A percentile compares a stretch with the other conserved stretches of the same genome.
Evolutionary conservation across 2,797 vertebrate genomes (phyloP).

Genomic region (Botia almorhae): DNA sequence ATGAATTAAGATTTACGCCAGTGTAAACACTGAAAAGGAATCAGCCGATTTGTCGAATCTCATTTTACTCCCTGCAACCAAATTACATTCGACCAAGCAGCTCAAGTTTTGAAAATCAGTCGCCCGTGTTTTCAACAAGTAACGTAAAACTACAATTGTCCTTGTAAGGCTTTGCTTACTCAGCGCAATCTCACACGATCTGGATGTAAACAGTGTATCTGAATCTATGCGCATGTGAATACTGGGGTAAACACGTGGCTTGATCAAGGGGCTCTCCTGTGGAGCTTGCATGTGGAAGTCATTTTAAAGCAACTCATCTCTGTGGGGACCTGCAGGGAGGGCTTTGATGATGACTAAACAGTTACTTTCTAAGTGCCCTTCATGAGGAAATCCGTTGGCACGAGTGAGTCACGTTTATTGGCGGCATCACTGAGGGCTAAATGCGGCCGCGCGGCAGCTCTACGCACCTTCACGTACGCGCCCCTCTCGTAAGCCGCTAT

Average conservation of each 20-base stretch:
- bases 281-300: slow-evolving; percentile 41
- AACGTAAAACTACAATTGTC: background rate
- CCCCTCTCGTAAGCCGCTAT: background rate
- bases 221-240: slow-evolving; percentile 21
- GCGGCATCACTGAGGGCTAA: background rate
- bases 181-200: background rate
- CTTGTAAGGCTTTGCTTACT: background rate
- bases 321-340: background rate
- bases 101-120: too few relatives aligned
- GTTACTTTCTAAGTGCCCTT: background rate
- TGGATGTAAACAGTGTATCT: background rate
- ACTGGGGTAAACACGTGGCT: background rate
- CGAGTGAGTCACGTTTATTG: background rate
- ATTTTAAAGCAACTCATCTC: slow-evolving; percentile 35
- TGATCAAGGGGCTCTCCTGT: slow-evolving; percentile 38
- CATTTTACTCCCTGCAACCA: too few relatives aligned
- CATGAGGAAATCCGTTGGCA: slow-evolving; percentile 9
- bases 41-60: background rate
- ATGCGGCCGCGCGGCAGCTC: too few relatives aligned
- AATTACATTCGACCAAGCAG: too few relatives aligned
- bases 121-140: background rate
- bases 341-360: background rate
- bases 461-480: background rate
- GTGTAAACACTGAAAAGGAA: background rate
- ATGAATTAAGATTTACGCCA: background rate